Percentiles rank a stretch among this genome's conserved stretches.
Conservation (phyloP, 1,140 invertebrate genomes). For the Sitodiplosis mosellana region DNA sequence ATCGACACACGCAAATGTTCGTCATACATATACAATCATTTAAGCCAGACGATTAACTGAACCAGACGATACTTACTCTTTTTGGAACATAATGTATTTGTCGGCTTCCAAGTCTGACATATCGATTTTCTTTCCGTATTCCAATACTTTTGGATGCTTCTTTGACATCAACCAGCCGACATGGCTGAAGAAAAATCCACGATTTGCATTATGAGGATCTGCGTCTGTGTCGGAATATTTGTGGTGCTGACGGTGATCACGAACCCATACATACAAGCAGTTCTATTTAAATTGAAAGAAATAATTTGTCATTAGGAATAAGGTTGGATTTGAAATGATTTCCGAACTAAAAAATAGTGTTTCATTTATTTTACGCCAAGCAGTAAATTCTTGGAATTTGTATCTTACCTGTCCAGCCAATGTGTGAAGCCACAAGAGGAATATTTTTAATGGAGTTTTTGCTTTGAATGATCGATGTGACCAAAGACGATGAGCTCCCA, state of each 20-base stretch:
- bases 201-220: slow-evolving; percentile 42
- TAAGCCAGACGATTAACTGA: not conserved
- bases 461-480: slow-evolving; percentile 46
- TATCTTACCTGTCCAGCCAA: slow-evolving; percentile 8
- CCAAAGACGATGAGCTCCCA: slow-evolving; percentile 47
- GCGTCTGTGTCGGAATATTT: slow-evolving; percentile 51
- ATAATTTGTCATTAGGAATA: too few relatives aligned
- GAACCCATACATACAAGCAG: slow-evolving; percentile 24
- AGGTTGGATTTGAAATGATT: too few relatives aligned
- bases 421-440: slow-evolving; percentile 13
- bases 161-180: slow-evolving; percentile 62
- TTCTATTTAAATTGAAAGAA: slow-evolving; percentile 20
- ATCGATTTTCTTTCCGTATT: slow-evolving; percentile 54
- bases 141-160: slow-evolving; percentile 62
- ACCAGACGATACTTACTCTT: slow-evolving; percentile 29
- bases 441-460: slow-evolving; percentile 23
- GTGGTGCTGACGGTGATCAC: slow-evolving; percentile 44
- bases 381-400: not conserved
- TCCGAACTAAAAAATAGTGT: not conserved
- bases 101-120: slow-evolving; percentile 54
- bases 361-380: not conserved
- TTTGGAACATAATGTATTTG: slow-evolving; percentile 53
- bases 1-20: too few relatives aligned
- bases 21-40: too few relatives aligned
- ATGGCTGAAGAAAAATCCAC: slow-evolving; percentile 71